phyloP scores from a whole-genome alignment of 2,888 invertebrate genomes.

The Acrocyrtus sp. region DNA sequence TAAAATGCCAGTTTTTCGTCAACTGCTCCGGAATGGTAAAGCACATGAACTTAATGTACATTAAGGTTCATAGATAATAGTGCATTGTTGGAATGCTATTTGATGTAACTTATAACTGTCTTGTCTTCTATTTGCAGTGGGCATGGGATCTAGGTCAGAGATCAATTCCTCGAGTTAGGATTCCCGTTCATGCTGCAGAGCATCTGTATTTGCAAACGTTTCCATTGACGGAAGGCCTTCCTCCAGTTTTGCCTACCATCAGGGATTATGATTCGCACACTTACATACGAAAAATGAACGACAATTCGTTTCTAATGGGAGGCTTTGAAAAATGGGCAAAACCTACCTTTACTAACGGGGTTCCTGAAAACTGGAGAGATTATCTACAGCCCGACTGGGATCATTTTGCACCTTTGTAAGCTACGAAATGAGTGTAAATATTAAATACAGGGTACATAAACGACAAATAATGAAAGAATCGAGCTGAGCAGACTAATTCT shows the following conservation, averaged over 20 bases:
- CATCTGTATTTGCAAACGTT: slow-evolving; percentile 75
- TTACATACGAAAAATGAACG: slow-evolving; percentile 73
- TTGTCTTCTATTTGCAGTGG: slow-evolving; percentile 67
- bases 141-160: slow-evolving; percentile 72
- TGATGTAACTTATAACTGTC: not conserved
- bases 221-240: slow-evolving; percentile 66
- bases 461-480: no score
- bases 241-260: slow-evolving; percentile 69
- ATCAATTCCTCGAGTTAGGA: slow-evolving; percentile 72
- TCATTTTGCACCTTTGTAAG: slow-evolving; percentile 68
- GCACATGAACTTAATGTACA: not conserved
- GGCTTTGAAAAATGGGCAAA: slow-evolving; percentile 76
- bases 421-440: not conserved
- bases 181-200: slow-evolving; percentile 78
- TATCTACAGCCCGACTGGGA: slow-evolving; percentile 69
- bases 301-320: slow-evolving; percentile 71
- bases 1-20: slow-evolving; percentile 74
- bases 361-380: slow-evolving; percentile 66
- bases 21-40: slow-evolving; percentile 77
- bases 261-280: slow-evolving; percentile 75
- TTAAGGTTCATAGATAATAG: not conserved
- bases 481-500: no score
- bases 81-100: not conserved
- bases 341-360: slow-evolving; percentile 71
- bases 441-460: no score